Conservation (phyloP, 2,113 vertebrate species). For the Neotoma lepida region DNA sequence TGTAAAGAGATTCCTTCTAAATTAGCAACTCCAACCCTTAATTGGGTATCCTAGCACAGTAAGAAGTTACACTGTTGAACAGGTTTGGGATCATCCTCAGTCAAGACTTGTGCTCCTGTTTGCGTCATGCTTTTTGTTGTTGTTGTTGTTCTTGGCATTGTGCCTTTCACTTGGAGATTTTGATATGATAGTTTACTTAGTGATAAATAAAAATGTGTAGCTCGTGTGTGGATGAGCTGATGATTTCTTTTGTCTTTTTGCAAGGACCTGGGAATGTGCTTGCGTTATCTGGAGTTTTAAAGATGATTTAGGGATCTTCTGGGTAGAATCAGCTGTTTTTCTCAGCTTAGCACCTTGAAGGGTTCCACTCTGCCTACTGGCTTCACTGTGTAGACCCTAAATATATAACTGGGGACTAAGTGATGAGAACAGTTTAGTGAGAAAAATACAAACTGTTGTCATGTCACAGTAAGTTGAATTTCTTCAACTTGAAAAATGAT, state of each 20-base stretch:
- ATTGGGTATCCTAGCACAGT: background rate
- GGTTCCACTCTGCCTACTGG: background rate
- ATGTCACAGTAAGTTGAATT: background rate
- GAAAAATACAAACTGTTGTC: background rate
- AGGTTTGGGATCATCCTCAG: background rate
- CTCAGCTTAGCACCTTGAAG: background rate
- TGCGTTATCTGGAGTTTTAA: background rate
- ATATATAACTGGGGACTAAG: background rate
- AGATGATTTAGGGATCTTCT: background rate
- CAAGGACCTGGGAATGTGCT: background rate
- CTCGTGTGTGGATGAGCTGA: background rate
- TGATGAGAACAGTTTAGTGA: constrained; percentile 4
- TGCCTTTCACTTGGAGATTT: background rate
- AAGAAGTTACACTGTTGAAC: background rate
- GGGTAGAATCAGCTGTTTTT: background rate
- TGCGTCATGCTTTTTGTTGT: background rate
- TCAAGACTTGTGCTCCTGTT: background rate
- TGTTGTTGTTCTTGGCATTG: background rate
- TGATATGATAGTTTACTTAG: background rate
- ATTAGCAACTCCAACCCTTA: background rate
- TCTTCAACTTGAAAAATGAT: constrained; percentile 2
- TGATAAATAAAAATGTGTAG: background rate
- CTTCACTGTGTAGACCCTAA: background rate
- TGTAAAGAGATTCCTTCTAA: background rate
- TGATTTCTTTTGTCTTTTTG: background rate